Conservation (phyloP, 2,888 invertebrate species). For the Anagyrus pseudococci region DNA sequence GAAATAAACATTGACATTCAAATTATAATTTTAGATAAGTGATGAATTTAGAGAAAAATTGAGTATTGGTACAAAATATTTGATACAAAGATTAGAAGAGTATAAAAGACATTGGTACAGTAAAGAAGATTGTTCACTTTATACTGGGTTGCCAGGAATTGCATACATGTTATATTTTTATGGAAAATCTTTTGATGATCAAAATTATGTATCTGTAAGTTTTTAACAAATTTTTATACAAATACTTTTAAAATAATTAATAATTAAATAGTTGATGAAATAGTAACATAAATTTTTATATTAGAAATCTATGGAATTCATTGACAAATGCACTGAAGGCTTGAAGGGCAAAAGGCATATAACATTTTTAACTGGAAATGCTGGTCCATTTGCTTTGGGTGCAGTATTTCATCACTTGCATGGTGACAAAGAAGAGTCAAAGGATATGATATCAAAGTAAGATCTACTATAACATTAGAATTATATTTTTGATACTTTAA, state of each 20-base stretch:
- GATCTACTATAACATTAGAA: slow-evolving; percentile 34
- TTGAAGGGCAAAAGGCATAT: slow-evolving; percentile 62
- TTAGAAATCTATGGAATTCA: slow-evolving; percentile 62
- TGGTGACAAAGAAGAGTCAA: slow-evolving; percentile 65
- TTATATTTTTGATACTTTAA: slow-evolving; percentile 5
- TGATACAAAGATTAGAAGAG: slow-evolving; percentile 60
- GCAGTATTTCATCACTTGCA: slow-evolving; percentile 68
- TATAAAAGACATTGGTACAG: slow-evolving; percentile 60
- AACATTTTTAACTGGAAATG: slow-evolving; percentile 74
- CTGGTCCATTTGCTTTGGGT: slow-evolving; percentile 71
- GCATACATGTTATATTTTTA: slow-evolving; percentile 70
- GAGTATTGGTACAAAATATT: slow-evolving; percentile 59
- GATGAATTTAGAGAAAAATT: slow-evolving; percentile 61
- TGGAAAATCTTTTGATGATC: slow-evolving; percentile 52
- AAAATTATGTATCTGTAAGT: slow-evolving; percentile 48
- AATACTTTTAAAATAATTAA: background rate
- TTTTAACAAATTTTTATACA: background rate
- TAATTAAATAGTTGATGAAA: background rate
- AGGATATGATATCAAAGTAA: slow-evolving; percentile 65
- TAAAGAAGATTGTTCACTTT: slow-evolving; percentile 70
- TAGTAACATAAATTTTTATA: slow-evolving; percentile 34
- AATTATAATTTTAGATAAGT: slow-evolving; percentile 61
- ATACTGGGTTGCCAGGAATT: slow-evolving; percentile 78
- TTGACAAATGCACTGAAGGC: slow-evolving; percentile 57
- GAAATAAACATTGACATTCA: slow-evolving; percentile 18